Evolutionary conservation across 2,113 vertebrate genomes (phyloP).

Genomic region (Naja naja): DNA sequence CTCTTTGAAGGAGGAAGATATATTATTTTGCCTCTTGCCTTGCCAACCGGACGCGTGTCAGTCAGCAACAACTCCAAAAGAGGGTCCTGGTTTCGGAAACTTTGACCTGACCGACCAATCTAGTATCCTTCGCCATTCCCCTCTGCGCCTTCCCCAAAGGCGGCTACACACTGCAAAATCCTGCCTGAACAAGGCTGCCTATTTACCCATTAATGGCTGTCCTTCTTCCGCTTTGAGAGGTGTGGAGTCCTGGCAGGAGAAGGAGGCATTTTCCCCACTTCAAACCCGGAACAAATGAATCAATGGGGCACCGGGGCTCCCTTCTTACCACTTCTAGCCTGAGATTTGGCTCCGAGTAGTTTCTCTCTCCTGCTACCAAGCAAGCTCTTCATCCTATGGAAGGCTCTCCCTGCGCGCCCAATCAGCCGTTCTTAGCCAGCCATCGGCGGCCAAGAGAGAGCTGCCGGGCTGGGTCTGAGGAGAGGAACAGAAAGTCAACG

Average conservation of each 20-base stretch:
- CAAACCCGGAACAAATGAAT: neutral
- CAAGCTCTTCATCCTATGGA: constrained; percentile 64
- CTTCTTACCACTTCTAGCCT: constrained; percentile 60
- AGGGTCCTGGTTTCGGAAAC: neutral
- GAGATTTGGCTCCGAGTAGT: constrained; percentile 39
- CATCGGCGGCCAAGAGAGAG: constrained; percentile 5
- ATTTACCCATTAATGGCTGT: neutral
- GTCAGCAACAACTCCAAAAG: neutral
- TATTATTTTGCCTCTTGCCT: neutral
- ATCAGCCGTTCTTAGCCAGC: constrained; percentile 26
- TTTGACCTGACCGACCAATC: neutral
- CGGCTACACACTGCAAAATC: too few relatives aligned
- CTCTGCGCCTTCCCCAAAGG: too few relatives aligned
- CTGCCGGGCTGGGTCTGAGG: neutral
- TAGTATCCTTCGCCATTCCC: neutral
- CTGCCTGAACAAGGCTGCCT: neutral
- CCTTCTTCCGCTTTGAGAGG: neutral
- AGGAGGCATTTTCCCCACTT: neutral
- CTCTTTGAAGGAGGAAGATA: neutral
- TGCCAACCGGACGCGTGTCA: neutral
- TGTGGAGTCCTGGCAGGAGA: neutral
- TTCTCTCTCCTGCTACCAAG: constrained; percentile 52
- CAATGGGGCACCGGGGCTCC: neutral
- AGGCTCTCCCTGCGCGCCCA: constrained; percentile 50
- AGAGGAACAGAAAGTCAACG: neutral